Base-by-base conservation (phyloP, 1,140 invertebrate genomes). In the Dreissena rostriformis region DNA sequence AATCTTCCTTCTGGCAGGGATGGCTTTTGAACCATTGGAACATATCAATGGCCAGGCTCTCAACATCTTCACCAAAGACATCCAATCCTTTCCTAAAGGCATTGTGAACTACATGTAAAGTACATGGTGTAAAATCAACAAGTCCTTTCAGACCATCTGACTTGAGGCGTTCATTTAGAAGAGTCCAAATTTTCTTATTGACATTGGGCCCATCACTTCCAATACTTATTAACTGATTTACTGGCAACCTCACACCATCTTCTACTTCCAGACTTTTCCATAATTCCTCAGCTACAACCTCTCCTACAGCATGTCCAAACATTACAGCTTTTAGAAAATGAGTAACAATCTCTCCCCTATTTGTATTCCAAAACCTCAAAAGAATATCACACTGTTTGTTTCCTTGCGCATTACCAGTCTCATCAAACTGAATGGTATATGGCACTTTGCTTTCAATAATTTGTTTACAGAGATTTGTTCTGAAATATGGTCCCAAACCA, bases 311-410 rank as follows among this genome's bases (percentile, higher is more conserved):
- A 63, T 76, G 73, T 61, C 73, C 73, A 76, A 76, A 76, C 73
- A 76, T 76, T 53, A 63, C 17, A 28, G 73, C 22, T 29, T 53
- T 76, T 15, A 76, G 7, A 39, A 24, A 76, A 53, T 76, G 73
- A 14, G 73, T 76, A 2, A 61, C 52, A 24, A 76, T 53, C 28
- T 57, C 52, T 14, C 57, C 55, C 22, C 49, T 76, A 61, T 24
- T 14, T 55, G 52, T 14, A 28, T 39, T 76, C 73, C 73, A 61
- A 76, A 76, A 76, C 53, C 73, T 51, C 14, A 76, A 24, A 19
- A 76, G 29, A 28, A 76, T 39, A 76, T 76, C 52, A 53, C 73
- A 76, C 22, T 76, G 73, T 63, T 76, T 76, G 19, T 63, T 76
- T 6, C 53, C 53, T 61, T 76, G 73, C 14, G 57, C 52, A 76